Percentiles rank a stretch among this genome's conserved stretches.
These are phyloP conservation scores for Apodemus speciosus DNA, from an alignment of 2,113 vertebrate species.

Conservation along the genomic window DNA sequence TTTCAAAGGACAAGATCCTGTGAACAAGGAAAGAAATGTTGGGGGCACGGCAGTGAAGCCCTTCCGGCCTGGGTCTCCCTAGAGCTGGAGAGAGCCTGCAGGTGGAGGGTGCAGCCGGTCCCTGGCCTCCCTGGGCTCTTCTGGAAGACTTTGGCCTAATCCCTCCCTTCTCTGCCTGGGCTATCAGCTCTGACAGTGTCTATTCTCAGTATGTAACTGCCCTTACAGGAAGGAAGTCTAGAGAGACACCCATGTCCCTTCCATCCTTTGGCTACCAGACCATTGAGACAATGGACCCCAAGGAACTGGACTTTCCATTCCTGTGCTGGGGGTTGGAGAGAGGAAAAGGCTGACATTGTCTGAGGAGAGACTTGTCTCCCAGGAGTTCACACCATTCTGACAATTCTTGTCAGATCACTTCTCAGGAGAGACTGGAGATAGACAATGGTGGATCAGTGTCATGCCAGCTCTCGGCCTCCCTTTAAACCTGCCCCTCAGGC, in stretches of 20 bases:
- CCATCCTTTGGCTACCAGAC: neutral
- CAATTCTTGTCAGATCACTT: neutral
- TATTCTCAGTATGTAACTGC: neutral
- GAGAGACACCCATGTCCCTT: neutral
- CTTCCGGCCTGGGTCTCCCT: neutral
- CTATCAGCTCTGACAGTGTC: neutral
- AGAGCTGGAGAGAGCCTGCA: neutral
- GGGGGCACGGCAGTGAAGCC: neutral
- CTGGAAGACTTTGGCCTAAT: neutral
- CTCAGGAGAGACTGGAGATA: neutral
- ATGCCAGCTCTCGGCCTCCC: neutral
- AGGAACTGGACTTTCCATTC: neutral
- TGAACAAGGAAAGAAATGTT: neutral
- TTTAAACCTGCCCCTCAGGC: neutral
- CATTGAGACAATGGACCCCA: neutral
- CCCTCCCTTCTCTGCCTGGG: neutral
- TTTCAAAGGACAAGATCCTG: neutral
- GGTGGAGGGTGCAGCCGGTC: accelerated
- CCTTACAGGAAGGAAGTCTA: neutral
- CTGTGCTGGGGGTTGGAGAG: neutral
- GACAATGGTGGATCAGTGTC: no score
- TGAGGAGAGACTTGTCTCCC: neutral
- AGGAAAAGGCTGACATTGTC: neutral
- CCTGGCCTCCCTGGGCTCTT: accelerated
- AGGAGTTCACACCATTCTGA: neutral